Conservation (phyloP, 1,140 invertebrate species). For the Lethrus apterus region DNA sequence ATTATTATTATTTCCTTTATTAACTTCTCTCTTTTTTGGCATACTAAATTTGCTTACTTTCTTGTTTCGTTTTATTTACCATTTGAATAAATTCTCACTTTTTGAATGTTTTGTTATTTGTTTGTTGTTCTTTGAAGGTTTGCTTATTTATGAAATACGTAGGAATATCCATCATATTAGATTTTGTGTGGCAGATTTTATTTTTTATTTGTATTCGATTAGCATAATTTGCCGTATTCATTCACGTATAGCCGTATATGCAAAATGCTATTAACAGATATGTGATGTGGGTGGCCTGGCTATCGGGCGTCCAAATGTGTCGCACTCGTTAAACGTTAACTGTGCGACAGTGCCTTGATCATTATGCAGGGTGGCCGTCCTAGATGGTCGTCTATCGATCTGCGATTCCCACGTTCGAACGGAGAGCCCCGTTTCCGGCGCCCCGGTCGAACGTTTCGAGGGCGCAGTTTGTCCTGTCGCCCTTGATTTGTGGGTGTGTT, state of each 20-base stretch:
- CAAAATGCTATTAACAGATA: slow-evolving; percentile 1
- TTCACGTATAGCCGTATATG: neutral
- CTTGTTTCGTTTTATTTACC: no score
- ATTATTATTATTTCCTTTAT: no score
- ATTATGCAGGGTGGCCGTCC: slow-evolving; percentile 12
- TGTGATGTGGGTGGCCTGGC: slow-evolving; percentile 11
- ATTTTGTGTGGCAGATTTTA: no score
- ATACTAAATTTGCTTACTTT: no score
- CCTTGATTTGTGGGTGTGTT: slow-evolving; percentile 28
- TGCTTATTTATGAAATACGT: no score
- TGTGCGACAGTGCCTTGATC: slow-evolving; percentile 7
- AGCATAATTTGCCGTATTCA: neutral
- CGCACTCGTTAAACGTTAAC: slow-evolving; percentile 11
- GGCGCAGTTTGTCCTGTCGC: slow-evolving; percentile 14
- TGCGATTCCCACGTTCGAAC: slow-evolving; percentile 6
- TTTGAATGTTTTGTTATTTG: no score
- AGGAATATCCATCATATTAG: no score
- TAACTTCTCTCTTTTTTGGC: no score
- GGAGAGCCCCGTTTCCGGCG: neutral
- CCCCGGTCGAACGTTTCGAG: slow-evolving; percentile 7
- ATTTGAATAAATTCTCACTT: no score
- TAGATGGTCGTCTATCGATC: neutral
- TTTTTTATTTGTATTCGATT: no score
- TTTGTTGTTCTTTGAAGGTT: no score
- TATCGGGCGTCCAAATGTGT: slow-evolving; percentile 13